A percentile compares a stretch with the other conserved stretches of the same genome.
phyloP scores from a whole-genome alignment of 2,797 vertebrate species.

The Morus bassanus region DNA sequence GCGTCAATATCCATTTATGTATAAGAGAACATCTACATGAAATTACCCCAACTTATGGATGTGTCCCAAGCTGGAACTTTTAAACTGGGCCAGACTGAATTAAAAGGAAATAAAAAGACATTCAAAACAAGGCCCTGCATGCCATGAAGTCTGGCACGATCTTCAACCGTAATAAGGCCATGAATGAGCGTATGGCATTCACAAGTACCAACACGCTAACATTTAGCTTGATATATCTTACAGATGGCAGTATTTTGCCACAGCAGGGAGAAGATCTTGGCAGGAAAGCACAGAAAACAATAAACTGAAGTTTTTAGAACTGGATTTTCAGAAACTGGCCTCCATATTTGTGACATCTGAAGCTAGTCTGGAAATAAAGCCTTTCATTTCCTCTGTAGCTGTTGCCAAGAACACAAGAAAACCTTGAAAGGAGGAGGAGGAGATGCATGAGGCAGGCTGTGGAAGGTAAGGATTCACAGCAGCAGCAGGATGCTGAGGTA shows the following conservation, averaged over 20 bases:
- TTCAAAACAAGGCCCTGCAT: not conserved
- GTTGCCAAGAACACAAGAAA: not conserved
- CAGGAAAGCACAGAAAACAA: slow-evolving; percentile 1
- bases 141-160: not conserved
- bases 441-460: not conserved
- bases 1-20: not conserved
- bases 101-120: not conserved
- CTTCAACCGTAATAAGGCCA: not conserved
- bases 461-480: not conserved
- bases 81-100: not conserved
- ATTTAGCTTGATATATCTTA: not conserved
- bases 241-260: slow-evolving; percentile 24
- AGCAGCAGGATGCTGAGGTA: not conserved
- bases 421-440: not conserved
- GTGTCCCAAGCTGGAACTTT: not conserved
- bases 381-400: slow-evolving; percentile 34
- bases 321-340: slow-evolving; percentile 6
- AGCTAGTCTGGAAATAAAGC: slow-evolving; percentile 21
- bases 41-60: not conserved
- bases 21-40: not conserved
- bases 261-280: slow-evolving; percentile 9
- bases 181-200: not conserved
- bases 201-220: not conserved
- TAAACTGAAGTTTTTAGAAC: slow-evolving; percentile 20
- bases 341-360: slow-evolving; percentile 24